These are phyloP conservation scores for Mesochorus sp. DNA, from an alignment of 2,888 invertebrate genomes.

Conservation along the genomic window DNA sequence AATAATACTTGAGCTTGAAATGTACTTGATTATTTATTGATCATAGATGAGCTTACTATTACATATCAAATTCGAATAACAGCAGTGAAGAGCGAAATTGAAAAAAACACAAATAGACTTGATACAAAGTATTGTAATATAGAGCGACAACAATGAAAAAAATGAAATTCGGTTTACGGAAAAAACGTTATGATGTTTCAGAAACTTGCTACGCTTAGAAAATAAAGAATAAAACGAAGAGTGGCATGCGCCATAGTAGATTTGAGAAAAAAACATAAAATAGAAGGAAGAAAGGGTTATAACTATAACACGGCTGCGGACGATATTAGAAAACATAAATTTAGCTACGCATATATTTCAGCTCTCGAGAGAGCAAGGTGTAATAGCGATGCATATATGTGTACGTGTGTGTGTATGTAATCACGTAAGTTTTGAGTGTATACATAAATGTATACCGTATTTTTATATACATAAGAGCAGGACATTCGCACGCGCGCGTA, in stretches of 20 bases:
- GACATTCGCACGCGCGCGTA: constrained; percentile 16
- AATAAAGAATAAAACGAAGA: constrained; percentile 29
- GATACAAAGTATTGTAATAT: no score
- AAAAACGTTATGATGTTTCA: constrained; percentile 18
- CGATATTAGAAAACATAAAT: constrained; percentile 64
- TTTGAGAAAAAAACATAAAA: constrained; percentile 22
- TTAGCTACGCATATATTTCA: constrained; percentile 46
- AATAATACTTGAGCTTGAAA: no score
- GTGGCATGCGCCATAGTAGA: constrained; percentile 15
- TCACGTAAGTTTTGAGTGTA: background rate
- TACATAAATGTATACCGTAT: constrained; percentile 25
- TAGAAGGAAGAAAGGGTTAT: constrained; percentile 4
- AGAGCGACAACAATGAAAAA: no score
- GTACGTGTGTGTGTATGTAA: background rate
- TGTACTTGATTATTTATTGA: no score
- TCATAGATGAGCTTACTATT: no score
- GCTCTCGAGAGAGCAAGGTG: constrained; percentile 20
- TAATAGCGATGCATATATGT: constrained; percentile 29
- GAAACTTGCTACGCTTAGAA: constrained; percentile 13
- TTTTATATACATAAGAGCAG: constrained; percentile 14
- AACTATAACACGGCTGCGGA: constrained; percentile 46
- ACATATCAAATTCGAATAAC: no score
- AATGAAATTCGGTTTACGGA: background rate
- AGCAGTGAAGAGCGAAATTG: background rate
- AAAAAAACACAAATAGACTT: background rate